Percentiles rank a stretch among this genome's conserved stretches.
These are phyloP conservation scores for Dioctria rufipes DNA, from an alignment of 2,888 invertebrate genomes.

Conservation along the genomic window DNA sequence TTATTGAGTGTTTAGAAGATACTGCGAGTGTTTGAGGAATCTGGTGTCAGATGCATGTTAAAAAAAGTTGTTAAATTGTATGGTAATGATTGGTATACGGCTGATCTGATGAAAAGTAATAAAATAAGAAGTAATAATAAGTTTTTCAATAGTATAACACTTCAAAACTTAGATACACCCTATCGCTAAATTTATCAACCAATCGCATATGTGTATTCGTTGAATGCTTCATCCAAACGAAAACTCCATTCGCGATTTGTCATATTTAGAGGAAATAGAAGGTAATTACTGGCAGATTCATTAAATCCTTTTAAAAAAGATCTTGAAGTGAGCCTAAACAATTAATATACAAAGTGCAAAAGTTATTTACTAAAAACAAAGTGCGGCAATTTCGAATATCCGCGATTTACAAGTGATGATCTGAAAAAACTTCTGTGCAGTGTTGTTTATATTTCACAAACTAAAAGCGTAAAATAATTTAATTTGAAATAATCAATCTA, in stretches of 20 bases:
- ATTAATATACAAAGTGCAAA: background rate
- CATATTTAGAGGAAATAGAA: constrained; percentile 53
- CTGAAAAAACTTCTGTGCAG: no score
- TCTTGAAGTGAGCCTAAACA: background rate
- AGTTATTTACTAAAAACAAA: background rate
- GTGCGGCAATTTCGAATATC: constrained; percentile 20
- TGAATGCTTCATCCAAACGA: constrained; percentile 57
- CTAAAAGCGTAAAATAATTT: no score
- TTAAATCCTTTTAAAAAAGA: background rate
- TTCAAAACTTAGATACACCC: background rate
- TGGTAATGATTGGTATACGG: no score
- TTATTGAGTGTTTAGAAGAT: no score
- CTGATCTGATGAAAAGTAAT: no score
- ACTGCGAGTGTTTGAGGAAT: no score
- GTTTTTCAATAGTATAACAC: background rate
- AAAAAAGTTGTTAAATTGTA: no score
- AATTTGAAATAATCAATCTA: no score
- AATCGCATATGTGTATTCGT: constrained; percentile 40
- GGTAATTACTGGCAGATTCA: constrained; percentile 43
- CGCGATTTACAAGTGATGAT: constrained; percentile 25
- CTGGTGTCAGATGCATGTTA: no score
- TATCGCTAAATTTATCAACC: constrained; percentile 6
- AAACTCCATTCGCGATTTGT: constrained; percentile 58
- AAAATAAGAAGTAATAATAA: background rate
- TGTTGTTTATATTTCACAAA: no score